Percentiles rank a stretch among this genome's conserved stretches.
Conservation (phyloP, 2,888 invertebrate genomes). For the Tetrapedia diversipes region DNA sequence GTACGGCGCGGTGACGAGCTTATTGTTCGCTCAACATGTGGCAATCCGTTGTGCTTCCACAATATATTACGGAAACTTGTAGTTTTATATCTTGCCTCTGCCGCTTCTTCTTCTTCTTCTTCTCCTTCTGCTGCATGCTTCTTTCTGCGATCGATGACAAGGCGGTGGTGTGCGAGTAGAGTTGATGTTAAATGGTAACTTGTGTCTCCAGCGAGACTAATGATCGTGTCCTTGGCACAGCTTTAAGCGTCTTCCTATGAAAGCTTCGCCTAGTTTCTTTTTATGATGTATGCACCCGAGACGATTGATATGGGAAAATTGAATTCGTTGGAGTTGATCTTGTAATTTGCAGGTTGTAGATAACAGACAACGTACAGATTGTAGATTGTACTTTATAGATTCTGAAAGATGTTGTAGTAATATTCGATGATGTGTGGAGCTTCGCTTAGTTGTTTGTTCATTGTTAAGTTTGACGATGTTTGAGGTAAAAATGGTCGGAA, state of each 20-base stretch:
- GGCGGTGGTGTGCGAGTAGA: background rate
- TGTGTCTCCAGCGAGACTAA: constrained; percentile 20
- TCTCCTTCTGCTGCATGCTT: background rate
- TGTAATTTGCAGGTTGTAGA: too few relatives aligned
- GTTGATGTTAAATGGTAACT: constrained; percentile 10
- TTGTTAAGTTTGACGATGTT: too few relatives aligned
- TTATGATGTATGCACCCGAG: background rate
- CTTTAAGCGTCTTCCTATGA: constrained; percentile 19
- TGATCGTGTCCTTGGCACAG: constrained; percentile 41
- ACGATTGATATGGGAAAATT: constrained; percentile 18
- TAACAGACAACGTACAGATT: too few relatives aligned
- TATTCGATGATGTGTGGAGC: too few relatives aligned
- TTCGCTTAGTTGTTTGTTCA: too few relatives aligned
- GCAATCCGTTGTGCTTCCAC: constrained; percentile 6
- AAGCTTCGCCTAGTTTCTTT: background rate
- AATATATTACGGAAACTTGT: background rate
- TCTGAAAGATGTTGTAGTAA: too few relatives aligned
- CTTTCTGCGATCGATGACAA: constrained; percentile 11
- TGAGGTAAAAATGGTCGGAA: too few relatives aligned
- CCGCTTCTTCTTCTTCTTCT: background rate
- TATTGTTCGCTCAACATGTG: constrained; percentile 35
- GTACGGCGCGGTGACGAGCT: constrained; percentile 1
- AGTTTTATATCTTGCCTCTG: background rate
- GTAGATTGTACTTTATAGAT: too few relatives aligned
- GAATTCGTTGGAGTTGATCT: background rate